These are phyloP conservation scores for Peromyscus polionotus DNA, from an alignment of 2,113 vertebrate species.

Conservation along the genomic window DNA sequence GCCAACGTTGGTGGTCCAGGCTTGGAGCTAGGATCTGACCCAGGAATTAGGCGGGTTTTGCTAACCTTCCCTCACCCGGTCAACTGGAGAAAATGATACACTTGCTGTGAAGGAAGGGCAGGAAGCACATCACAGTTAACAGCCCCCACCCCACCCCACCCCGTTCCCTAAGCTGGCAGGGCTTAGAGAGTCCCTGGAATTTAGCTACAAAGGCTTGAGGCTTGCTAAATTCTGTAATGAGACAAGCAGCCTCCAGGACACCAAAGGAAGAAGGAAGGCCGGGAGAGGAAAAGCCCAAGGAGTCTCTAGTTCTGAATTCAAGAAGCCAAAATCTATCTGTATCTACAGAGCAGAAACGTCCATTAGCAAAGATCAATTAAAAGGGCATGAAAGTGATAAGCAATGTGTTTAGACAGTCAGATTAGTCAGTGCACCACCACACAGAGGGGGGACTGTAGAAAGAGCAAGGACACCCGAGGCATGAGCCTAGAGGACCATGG, in stretches of 20 bases:
- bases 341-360: not conserved
- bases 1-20: conserved; percentile 56
- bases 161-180: conserved; percentile 50
- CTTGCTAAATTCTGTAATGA: conserved; percentile 59
- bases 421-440: not conserved
- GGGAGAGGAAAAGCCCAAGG: not conserved
- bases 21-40: conserved; percentile 18
- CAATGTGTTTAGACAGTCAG: not conserved
- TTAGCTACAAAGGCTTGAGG: conserved; percentile 49
- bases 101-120: conserved; percentile 77
- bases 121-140: conserved; percentile 54
- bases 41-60: conserved; percentile 70
- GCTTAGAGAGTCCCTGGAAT: conserved; percentile 70
- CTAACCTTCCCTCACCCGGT: conserved; percentile 71
- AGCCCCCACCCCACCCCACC: not conserved
- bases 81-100: conserved; percentile 72
- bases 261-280: not conserved
- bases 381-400: not conserved
- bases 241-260: conserved; percentile 29
- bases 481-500: not conserved
- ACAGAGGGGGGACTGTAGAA: not conserved
- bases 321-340: conserved; percentile 47
- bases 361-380: not conserved
- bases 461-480: not conserved
- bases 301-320: conserved; percentile 13